phyloP scores from a whole-genome alignment of 2,888 invertebrate species.

The Cloeon dipterum region DNA sequence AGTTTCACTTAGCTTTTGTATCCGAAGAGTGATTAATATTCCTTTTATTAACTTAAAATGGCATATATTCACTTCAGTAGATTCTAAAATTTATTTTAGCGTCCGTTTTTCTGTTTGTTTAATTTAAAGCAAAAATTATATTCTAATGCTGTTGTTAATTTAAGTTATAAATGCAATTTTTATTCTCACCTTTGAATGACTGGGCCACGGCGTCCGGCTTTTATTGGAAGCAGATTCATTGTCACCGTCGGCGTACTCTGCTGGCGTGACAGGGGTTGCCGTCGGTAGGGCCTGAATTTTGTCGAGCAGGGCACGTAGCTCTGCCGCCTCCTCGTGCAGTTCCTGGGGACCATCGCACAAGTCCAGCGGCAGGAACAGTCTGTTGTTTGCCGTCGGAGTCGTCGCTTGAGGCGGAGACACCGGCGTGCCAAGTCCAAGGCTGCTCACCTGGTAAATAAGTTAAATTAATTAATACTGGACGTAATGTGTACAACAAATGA shows the following conservation, averaged over 20 bases:
- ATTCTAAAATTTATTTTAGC: no score
- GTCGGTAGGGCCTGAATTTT: constrained; percentile 40
- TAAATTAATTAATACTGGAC: no score
- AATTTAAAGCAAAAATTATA: no score
- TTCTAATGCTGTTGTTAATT: no score
- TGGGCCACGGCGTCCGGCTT: constrained; percentile 11
- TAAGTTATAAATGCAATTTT: no score
- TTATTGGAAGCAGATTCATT: constrained; percentile 12
- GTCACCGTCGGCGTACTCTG: constrained; percentile 13
- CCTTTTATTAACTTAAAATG: no score
- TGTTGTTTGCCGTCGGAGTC: constrained; percentile 38
- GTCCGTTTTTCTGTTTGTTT: no score
- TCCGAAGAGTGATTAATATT: no score
- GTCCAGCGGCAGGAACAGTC: constrained; percentile 1
- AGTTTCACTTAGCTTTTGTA: no score
- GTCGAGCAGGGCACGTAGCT: constrained; percentile 36
- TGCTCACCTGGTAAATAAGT: constrained; percentile 42
- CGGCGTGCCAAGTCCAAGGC: constrained; percentile 39
- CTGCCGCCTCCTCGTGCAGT: neutral
- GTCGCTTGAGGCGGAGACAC: constrained; percentile 60
- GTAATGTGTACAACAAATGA: no score
- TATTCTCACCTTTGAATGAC: no score
- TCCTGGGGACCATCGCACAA: neutral
- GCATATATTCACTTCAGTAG: no score
- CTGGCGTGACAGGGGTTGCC: constrained; percentile 7